These are phyloP conservation scores for Oxyteleia sp. DNA, from an alignment of 2,888 invertebrate genomes.

Conservation along the genomic window DNA sequence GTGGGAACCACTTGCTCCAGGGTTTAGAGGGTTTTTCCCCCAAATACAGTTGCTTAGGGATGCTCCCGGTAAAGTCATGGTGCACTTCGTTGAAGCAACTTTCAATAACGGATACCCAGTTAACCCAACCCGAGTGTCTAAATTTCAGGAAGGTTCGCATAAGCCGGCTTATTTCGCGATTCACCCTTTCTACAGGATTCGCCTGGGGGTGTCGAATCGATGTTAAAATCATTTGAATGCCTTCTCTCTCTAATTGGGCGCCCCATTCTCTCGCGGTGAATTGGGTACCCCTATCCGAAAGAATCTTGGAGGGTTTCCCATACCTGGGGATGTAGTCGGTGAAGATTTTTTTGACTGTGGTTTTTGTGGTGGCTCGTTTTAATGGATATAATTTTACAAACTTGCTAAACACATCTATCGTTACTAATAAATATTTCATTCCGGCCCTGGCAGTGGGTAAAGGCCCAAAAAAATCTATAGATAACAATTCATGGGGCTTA, in stretches of 20 bases:
- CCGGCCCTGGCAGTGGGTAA: conserved; percentile 33
- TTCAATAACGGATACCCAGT: background rate
- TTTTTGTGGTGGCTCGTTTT: conserved; percentile 19
- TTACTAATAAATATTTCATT: conserved; percentile 44
- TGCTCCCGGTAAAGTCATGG: background rate
- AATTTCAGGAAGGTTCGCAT: background rate
- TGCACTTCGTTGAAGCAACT: conserved; percentile 11
- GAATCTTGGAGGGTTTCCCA: conserved; percentile 15
- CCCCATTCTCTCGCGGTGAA: conserved; percentile 27
- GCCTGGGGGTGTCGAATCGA: conserved; percentile 43
- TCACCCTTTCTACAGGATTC: conserved; percentile 22
- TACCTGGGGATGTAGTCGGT: conserved; percentile 19
- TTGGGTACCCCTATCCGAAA: conserved; percentile 32
- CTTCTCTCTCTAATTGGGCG: background rate
- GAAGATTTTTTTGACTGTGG: conserved; percentile 39
- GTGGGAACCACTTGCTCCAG: conserved; percentile 12
- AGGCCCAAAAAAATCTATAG: conserved; percentile 61
- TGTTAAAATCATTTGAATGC: conserved; percentile 9
- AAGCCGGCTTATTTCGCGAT: conserved; percentile 13
- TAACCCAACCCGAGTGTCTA: background rate
- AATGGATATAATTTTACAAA: conserved; percentile 43
- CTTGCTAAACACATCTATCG: conserved; percentile 51
- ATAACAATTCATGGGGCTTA: conserved; percentile 28
- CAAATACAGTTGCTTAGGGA: background rate
- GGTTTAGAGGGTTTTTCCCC: background rate